These are phyloP conservation scores for Chrosomus eos DNA, from an alignment of 2,797 vertebrate genomes.

Conservation along the genomic window DNA sequence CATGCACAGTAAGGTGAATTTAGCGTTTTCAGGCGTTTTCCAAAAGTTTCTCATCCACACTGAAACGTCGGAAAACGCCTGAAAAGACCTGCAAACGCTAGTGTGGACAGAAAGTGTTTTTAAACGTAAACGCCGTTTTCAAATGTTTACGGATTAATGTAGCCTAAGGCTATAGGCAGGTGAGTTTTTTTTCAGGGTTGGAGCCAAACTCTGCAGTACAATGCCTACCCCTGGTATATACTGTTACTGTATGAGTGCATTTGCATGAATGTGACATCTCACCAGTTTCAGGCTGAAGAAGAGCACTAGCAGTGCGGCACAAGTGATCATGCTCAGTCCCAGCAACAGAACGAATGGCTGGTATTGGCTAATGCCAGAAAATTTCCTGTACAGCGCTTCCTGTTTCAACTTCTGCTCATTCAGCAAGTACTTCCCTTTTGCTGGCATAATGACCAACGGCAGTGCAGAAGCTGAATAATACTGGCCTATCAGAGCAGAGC, in stretches of 20 bases:
- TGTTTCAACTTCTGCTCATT: constrained; percentile 86
- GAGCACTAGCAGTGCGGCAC: constrained; percentile 79
- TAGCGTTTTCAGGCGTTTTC: too few relatives aligned
- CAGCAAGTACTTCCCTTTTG: constrained; percentile 94
- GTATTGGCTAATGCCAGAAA: constrained; percentile 91
- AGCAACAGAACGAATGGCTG: constrained; percentile 89
- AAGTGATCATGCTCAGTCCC: constrained; percentile 82
- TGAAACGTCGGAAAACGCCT: too few relatives aligned
- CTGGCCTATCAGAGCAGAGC: constrained; percentile 29
- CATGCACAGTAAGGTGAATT: too few relatives aligned
- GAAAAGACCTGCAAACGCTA: too few relatives aligned
- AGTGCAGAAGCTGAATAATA: constrained; percentile 1
- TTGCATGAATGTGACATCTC: constrained; percentile 66
- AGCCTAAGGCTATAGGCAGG: too few relatives aligned
- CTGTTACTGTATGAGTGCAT: neutral
- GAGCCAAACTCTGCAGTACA: too few relatives aligned
- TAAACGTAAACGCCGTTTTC: too few relatives aligned
- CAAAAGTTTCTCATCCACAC: too few relatives aligned
- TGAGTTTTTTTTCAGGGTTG: too few relatives aligned
- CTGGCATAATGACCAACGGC: constrained; percentile 81
- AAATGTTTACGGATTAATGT: too few relatives aligned
- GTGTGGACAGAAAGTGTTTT: too few relatives aligned
- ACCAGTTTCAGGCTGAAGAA: constrained; percentile 81
- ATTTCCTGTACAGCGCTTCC: constrained; percentile 89
- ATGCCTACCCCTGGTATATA: neutral